These are phyloP conservation scores for Conomelus anceps DNA, from an alignment of 2,888 invertebrate genomes.

Conservation along the genomic window DNA sequence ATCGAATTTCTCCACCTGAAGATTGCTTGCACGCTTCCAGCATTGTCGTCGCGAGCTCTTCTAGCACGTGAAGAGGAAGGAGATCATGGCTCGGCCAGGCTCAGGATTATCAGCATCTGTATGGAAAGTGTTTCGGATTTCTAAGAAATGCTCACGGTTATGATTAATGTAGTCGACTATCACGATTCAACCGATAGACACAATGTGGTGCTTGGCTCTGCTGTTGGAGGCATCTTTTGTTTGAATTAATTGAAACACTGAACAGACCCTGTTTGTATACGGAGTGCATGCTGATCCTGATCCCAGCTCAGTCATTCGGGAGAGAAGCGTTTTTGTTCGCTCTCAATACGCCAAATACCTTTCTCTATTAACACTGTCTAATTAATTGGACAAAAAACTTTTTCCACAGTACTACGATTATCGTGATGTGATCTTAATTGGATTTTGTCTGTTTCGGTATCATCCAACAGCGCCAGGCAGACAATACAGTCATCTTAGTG, in stretches of 20 bases:
- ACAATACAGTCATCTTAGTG: background rate
- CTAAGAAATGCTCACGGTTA: slow-evolving; percentile 11
- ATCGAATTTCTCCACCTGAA: background rate
- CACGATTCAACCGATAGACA: slow-evolving; percentile 18
- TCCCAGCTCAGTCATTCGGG: background rate
- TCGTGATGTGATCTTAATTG: slow-evolving; percentile 4
- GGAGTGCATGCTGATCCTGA: background rate
- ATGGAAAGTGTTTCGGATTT: slow-evolving; percentile 3
- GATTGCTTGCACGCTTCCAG: background rate
- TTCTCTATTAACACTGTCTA: slow-evolving; percentile 14
- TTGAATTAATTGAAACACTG: slow-evolving; percentile 25
- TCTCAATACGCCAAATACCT: slow-evolving; percentile 24
- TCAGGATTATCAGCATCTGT: background rate
- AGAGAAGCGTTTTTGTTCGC: background rate
- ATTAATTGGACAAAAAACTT: slow-evolving; percentile 6
- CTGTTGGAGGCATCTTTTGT: slow-evolving; percentile 23
- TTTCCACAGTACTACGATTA: background rate
- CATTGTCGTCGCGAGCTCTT: background rate
- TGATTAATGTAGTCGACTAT: slow-evolving; percentile 23
- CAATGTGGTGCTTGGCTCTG: background rate
- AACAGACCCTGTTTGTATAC: background rate
- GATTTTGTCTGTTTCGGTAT: background rate
- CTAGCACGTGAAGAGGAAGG: background rate
- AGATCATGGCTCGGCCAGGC: background rate
- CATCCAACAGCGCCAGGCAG: background rate